phyloP scores from a whole-genome alignment of 2,797 vertebrate genomes.

The Girardinus metallicus region DNA sequence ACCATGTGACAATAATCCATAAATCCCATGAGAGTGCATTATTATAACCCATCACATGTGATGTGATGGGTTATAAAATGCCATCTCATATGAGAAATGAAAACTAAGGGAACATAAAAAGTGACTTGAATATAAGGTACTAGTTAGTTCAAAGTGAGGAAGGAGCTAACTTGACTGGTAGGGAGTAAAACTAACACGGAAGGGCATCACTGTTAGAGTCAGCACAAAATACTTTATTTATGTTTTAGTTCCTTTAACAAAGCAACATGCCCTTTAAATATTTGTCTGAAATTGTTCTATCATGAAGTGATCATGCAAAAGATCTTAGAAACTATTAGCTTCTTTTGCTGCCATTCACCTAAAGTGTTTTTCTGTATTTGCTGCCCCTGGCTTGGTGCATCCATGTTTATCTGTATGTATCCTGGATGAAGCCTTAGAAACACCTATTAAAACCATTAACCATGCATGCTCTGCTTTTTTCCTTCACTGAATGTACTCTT shows the following conservation, averaged over 20 bases:
- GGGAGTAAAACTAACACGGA: background rate
- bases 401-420: background rate
- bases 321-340: background rate
- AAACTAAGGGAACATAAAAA: constrained; percentile 10
- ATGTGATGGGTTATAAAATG: constrained; percentile 10
- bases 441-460: background rate
- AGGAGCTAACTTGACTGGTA: background rate
- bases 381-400: background rate
- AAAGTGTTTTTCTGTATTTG: background rate
- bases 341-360: background rate
- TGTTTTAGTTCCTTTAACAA: background rate
- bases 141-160: background rate
- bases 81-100: background rate
- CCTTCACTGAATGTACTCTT: background rate
- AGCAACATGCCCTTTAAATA: background rate
- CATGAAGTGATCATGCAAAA: background rate
- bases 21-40: constrained; percentile 15
- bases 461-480: background rate
- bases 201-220: background rate
- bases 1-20: constrained; percentile 19
- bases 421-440: background rate
- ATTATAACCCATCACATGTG: too few species aligned
- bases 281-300: background rate
- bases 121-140: background rate
- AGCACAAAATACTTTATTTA: background rate